Percentiles rank a stretch among this genome's conserved stretches.
These are phyloP conservation scores for Ophion costatus DNA, from an alignment of 2,888 invertebrate species.

Conservation along the genomic window DNA sequence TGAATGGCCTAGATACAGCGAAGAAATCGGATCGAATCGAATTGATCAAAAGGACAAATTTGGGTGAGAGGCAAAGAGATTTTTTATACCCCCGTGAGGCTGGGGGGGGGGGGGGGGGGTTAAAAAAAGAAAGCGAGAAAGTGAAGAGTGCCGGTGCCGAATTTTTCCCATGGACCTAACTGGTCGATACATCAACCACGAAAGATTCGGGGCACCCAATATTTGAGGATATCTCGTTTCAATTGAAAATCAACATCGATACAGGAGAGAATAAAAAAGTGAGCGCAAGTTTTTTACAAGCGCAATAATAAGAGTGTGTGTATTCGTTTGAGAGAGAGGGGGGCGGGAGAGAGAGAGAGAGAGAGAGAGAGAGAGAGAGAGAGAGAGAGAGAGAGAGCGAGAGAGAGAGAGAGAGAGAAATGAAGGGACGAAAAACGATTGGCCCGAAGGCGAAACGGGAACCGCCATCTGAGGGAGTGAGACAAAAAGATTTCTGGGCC, in stretches of 20 bases:
- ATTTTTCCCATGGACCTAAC: conserved; percentile 80
- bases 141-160: conserved; percentile 30
- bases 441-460: conserved; percentile 66
- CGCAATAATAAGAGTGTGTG: conserved; percentile 20
- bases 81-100: too few relatives aligned
- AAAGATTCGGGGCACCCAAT: conserved; percentile 72
- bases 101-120: background rate
- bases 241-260: conserved; percentile 81
- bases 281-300: conserved; percentile 37
- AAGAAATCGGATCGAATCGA: conserved; percentile 54
- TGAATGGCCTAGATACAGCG: conserved; percentile 43
- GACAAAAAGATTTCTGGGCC: conserved; percentile 70
- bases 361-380: conserved; percentile 56
- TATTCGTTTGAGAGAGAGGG: conserved; percentile 51
- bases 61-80: conserved; percentile 29
- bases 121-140: conserved; percentile 4
- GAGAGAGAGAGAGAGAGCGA: conserved; percentile 56
- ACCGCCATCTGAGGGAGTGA: conserved; percentile 63
- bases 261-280: conserved; percentile 63
- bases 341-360: conserved; percentile 60
- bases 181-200: conserved; percentile 72
- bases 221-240: conserved; percentile 83
- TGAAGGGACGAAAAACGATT: conserved; percentile 49
- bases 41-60: conserved; percentile 36
- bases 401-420: conserved; percentile 60